Evolutionary conservation across 2,797 vertebrate genomes (phyloP), one percentile per base, ranked within the genome.

Genomic region (Hipposideros larvatus): DNA sequence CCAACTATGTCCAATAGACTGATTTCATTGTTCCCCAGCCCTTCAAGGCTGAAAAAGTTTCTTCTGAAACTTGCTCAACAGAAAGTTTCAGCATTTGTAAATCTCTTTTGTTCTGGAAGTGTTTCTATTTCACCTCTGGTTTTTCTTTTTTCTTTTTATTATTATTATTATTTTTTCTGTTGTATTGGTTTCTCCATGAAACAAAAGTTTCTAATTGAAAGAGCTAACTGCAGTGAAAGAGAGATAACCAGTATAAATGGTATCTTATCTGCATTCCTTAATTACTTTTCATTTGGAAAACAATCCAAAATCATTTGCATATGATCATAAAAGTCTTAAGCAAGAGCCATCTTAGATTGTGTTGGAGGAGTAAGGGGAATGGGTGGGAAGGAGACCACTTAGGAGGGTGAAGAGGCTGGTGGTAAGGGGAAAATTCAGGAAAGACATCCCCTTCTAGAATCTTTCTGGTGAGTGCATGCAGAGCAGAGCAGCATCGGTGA

Each of bases 401-500:
- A 43, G 18, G 26, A 37, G 21, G 1, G 5, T 61, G 57, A 43
- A n/a, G 41, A 63, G 11, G 10, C 43, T 70, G 16, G 2, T 9
- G 43, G 34, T 21, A 43, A 4, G 1, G 7, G 41, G 26, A 85
- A 55, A 68, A 73, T 63, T 61, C 18, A 26, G 51, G 70, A 18
- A 65, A 85, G 63, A 48, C 11, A 43, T 22, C 41, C 15, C 9
- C 21, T 55, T 65, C 22, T 48, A 21, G 73, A 57, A 63, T 28
- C 53, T 43, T 71, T 28, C 43, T 77, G 61, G 70, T 51, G 28
- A 82, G 37, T 31, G 48, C 16, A 7, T 15, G 37, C 71, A 63
- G 31, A 90, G 53, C 75, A 92, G 59, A 95, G 80, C 55, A 68
- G 53, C 31, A 68, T 92, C 77, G 94, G 53, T 87, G 55, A 46